Conservation (phyloP, 2,113 vertebrate genomes). For the Henicopernis longicauda region DNA sequence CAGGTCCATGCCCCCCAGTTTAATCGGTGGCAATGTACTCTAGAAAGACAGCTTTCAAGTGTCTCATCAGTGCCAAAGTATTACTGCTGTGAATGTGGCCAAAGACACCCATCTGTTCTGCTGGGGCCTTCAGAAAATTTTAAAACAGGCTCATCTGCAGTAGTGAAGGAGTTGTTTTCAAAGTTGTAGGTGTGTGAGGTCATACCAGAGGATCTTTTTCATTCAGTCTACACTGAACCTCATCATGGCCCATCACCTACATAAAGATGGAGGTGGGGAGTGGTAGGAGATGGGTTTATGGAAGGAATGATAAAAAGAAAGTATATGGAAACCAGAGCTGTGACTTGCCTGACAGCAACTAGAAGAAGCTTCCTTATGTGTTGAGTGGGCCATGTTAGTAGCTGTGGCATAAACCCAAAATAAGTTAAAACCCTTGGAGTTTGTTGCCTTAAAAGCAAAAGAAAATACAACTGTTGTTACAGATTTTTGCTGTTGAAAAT, state of each 20-base stretch:
- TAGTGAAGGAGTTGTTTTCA: neutral
- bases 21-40: neutral
- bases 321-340: neutral
- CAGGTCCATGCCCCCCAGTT: neutral
- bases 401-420: neutral
- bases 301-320: neutral
- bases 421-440: neutral
- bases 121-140: neutral
- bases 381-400: neutral
- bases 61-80: neutral
- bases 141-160: neutral
- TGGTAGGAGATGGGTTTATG: neutral
- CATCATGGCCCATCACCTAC: neutral
- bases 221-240: neutral
- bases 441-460: constrained; percentile 34
- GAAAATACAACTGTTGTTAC: neutral
- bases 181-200: neutral
- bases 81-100: neutral
- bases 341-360: neutral
- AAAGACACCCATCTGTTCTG: neutral
- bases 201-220: neutral
- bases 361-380: neutral
- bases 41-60: neutral
- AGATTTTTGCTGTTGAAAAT: neutral
- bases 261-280: neutral